phyloP scores from a whole-genome alignment of 2,888 invertebrate genomes.

The Plebejus anna region DNA sequence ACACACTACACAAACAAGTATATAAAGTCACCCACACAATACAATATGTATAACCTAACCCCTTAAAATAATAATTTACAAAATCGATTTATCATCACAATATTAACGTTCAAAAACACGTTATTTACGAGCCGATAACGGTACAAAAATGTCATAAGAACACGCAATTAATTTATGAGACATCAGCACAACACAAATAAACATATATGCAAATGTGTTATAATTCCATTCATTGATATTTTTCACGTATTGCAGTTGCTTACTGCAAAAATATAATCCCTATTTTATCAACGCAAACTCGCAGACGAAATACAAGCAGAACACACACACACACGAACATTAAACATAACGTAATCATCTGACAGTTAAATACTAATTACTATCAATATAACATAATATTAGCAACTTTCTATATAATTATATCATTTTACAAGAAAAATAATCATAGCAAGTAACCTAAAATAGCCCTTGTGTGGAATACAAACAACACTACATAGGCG shows the following conservation, averaged over 20 bases:
- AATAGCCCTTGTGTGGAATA: constrained; percentile 56
- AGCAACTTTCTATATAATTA: constrained; percentile 44
- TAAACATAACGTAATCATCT: constrained; percentile 35
- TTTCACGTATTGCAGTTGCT: not conserved
- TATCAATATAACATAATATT: constrained; percentile 41
- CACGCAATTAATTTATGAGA: constrained; percentile 38
- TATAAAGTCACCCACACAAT: not conserved
- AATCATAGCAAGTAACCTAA: constrained; percentile 63
- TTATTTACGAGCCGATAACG: not conserved
- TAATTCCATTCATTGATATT: constrained; percentile 26
- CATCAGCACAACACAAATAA: constrained; percentile 39
- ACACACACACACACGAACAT: constrained; percentile 41
- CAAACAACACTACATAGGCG: constrained; percentile 51
- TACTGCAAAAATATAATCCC: constrained; percentile 30
- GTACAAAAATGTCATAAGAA: not conserved
- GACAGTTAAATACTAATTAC: not conserved
- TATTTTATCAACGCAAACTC: constrained; percentile 38
- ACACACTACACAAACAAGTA: not conserved
- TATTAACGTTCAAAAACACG: not conserved
- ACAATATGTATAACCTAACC: constrained; percentile 2
- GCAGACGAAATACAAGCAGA: constrained; percentile 41
- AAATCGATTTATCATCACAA: not conserved
- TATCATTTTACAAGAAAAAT: constrained; percentile 42
- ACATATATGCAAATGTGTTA: not conserved
- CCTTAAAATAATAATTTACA: not conserved